Evolutionary conservation across 2,888 invertebrate species (phyloP).

Genomic region (Merodon equestris): DNA sequence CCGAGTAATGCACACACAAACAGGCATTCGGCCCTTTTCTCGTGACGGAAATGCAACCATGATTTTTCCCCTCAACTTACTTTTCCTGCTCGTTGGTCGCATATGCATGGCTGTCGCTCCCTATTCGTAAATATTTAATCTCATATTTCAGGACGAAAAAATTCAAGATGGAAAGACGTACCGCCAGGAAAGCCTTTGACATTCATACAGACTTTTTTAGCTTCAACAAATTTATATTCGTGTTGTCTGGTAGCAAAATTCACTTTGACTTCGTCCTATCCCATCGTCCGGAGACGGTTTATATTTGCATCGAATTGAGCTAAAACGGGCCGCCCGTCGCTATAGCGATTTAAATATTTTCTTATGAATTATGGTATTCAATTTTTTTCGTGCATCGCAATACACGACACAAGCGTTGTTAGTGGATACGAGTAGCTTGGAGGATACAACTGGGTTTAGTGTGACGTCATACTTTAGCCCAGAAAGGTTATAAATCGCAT

Average conservation of each 20-base stretch:
- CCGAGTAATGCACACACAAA: constrained; percentile 9
- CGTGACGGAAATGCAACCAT: no score
- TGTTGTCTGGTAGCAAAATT: constrained; percentile 6
- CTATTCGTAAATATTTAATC: constrained; percentile 30
- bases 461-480: no score
- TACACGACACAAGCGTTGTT: no score
- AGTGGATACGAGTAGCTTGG: no score
- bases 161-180: constrained; percentile 7
- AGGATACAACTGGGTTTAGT: no score
- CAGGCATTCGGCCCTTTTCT: not conserved
- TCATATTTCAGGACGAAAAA: constrained; percentile 3
- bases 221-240: constrained; percentile 17
- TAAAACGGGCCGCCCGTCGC: not conserved
- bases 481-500: no score
- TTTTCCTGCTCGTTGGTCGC: constrained; percentile 4
- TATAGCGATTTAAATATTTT: not conserved
- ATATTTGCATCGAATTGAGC: not conserved
- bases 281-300: not conserved
- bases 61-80: constrained; percentile 30
- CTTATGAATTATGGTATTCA: constrained; percentile 3
- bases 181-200: constrained; percentile 10
- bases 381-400: not conserved
- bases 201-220: constrained; percentile 6
- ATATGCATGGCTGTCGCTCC: no score
- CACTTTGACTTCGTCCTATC: not conserved